Evolutionary conservation across 1,140 invertebrate species (phyloP), one percentile per base, ranked within the genome.

Genomic region (Tribolium madens): DNA sequence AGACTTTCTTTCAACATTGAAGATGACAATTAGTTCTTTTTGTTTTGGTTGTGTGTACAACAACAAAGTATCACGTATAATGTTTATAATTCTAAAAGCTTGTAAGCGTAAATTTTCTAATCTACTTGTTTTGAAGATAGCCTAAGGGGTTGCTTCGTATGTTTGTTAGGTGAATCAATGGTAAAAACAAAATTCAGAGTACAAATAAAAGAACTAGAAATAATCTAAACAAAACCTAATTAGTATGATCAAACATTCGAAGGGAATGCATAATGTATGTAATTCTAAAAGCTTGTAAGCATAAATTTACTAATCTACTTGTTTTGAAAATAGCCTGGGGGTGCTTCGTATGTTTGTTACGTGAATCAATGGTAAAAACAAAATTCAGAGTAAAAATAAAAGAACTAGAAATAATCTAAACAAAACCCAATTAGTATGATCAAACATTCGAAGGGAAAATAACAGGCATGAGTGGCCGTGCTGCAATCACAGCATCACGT

Each of bases 151-250:
- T 9, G 21, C 9, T 42, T 9, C n/a, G 36, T 42, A 42, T 42
- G 36, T 42, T 3, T 42, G 36, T 1, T 26, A 9, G 2, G n/a
- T 42, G 36, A 10, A 10, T 9, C 9, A 7, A 12, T 50, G 13
- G 13, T 50, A 33, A 26, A 10, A 64, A 64, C 57, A 64, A 36
- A 64, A 64, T 64, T 64, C 10, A 5, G 7, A 33, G 57, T 64
- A 36, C 57, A 64, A 64, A 64, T 64, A 64, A 64, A 33, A 33
- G 57, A 64, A 64, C 6, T 64, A 64, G 31, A 33, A 31, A 64
- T 33, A 64, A 64, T 64, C 21, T 64, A 64, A 64, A 64, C 57
- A 64, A 64, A 36, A 64, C 26, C 26, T 26, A 64, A 64, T 64
- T 64, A 64, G 57, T 33, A 26, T 64, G 57, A 3, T n/a, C 57